These are phyloP conservation scores for Carcina quercana DNA, from an alignment of 2,888 invertebrate species.

Conservation along the genomic window DNA sequence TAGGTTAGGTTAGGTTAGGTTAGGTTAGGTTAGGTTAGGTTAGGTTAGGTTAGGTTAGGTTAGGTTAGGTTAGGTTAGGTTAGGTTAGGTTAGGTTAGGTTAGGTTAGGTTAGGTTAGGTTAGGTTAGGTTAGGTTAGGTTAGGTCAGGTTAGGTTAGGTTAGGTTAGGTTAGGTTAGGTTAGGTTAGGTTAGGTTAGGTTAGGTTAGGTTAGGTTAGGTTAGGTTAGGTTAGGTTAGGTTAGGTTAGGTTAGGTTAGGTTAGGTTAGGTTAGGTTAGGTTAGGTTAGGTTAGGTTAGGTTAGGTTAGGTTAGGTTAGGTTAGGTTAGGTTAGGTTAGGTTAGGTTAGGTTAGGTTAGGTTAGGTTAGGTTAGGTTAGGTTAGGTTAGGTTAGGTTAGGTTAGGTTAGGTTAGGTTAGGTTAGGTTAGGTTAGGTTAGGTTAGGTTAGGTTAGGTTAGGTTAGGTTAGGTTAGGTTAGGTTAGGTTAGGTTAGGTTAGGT, in stretches of 20 bases:
- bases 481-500: constrained; percentile 7
- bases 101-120: constrained; percentile 8
- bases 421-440: constrained; percentile 8
- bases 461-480: constrained; percentile 8
- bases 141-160: constrained; percentile 7
- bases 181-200: constrained; percentile 8
- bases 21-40: constrained; percentile 7
- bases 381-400: constrained; percentile 8
- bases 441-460: constrained; percentile 8
- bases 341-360: constrained; percentile 8
- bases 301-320: constrained; percentile 8
- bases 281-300: constrained; percentile 8
- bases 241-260: constrained; percentile 7
- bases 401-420: constrained; percentile 8
- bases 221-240: constrained; percentile 8
- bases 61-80: constrained; percentile 8
- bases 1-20: constrained; percentile 8
- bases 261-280: constrained; percentile 6
- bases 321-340: constrained; percentile 8
- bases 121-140: constrained; percentile 8
- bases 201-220: constrained; percentile 8
- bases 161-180: constrained; percentile 8
- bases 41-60: constrained; percentile 8
- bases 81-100: constrained; percentile 8
- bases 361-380: constrained; percentile 8